These are phyloP conservation scores for Sarcophaga rosellei DNA, from an alignment of 2,888 invertebrate species.

Conservation along the genomic window DNA sequence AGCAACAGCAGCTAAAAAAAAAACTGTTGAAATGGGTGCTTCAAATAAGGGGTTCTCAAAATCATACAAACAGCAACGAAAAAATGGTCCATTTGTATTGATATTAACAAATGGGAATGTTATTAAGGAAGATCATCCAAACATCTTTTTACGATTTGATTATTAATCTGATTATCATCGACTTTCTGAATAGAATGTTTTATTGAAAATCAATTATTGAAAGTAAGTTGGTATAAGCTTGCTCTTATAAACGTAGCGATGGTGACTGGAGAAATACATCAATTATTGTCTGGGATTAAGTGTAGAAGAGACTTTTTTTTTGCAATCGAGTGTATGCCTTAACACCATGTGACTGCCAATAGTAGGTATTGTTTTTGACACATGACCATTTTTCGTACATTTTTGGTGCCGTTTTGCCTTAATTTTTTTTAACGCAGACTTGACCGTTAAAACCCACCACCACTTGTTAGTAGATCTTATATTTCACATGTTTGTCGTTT, in stretches of 20 bases:
- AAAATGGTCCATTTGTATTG: neutral
- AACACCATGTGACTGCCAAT: constrained; percentile 26
- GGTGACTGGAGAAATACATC: no score
- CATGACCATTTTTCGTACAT: constrained; percentile 51
- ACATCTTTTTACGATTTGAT: no score
- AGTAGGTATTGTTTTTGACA: constrained; percentile 44
- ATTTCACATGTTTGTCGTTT: constrained; percentile 50
- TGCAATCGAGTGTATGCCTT: constrained; percentile 19
- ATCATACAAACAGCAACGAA: constrained; percentile 1
- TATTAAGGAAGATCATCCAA: no score
- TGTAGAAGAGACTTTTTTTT: neutral
- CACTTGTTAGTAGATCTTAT: constrained; percentile 40
- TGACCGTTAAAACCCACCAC: constrained; percentile 48
- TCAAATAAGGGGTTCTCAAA: constrained; percentile 36
- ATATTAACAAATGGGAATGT: no score
- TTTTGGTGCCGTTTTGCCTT: constrained; percentile 64
- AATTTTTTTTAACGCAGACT: constrained; percentile 64
- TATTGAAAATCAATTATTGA: no score
- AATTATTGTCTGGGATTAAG: no score
- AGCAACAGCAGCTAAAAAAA: constrained; percentile 45
- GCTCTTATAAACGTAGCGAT: no score
- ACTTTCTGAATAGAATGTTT: no score
- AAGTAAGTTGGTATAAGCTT: no score
- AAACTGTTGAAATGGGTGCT: constrained; percentile 32
- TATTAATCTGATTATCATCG: no score